These are phyloP conservation scores for Xiphophorus birchmanni DNA, from an alignment of 2,797 vertebrate species.

Conservation along the genomic window DNA sequence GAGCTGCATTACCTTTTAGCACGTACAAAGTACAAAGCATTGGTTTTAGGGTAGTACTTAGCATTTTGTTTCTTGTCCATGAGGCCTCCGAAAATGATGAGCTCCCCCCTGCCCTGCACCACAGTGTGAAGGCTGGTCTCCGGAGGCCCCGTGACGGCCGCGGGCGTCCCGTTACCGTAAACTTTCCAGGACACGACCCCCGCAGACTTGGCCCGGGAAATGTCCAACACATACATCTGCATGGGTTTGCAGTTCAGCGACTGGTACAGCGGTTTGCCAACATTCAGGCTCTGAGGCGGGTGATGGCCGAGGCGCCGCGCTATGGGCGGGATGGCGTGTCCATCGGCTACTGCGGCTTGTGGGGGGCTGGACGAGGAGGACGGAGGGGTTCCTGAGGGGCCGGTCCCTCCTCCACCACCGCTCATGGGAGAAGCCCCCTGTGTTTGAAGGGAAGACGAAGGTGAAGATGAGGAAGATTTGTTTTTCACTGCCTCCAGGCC, in stretches of 20 bases:
- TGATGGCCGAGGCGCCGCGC: constrained; percentile 96
- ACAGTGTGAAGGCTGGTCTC: constrained; percentile 98
- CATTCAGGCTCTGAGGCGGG: constrained; percentile 96
- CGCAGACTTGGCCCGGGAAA: constrained; percentile 87
- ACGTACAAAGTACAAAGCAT: constrained; percentile 99
- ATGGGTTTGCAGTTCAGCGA: constrained; percentile 99
- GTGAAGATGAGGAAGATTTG: constrained; percentile 79
- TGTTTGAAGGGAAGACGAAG: constrained; percentile 70
- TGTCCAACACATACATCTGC: constrained; percentile 99
- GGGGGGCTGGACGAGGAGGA: constrained; percentile 83
- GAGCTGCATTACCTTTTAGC: constrained; percentile 94
- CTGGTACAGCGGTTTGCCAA: constrained; percentile 98
- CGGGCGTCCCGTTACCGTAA: constrained; percentile 82
- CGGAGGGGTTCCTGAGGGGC: constrained; percentile 72
- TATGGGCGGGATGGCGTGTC: constrained; percentile 92
- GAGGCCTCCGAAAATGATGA: constrained; percentile 97
- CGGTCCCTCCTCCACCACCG: constrained; percentile 46
- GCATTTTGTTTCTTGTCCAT: constrained; percentile 99
- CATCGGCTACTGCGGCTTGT: constrained; percentile 79
- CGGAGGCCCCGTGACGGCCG: constrained; percentile 91
- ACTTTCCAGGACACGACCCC: constrained; percentile 93
- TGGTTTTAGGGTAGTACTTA: constrained; percentile 99
- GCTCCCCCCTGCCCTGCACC: constrained; percentile 94
- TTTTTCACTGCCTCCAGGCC: constrained; percentile 93
- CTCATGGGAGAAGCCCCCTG: constrained; percentile 64